Evolutionary conservation across 2,888 invertebrate species (phyloP).

Genomic region (Ophraella communa): DNA sequence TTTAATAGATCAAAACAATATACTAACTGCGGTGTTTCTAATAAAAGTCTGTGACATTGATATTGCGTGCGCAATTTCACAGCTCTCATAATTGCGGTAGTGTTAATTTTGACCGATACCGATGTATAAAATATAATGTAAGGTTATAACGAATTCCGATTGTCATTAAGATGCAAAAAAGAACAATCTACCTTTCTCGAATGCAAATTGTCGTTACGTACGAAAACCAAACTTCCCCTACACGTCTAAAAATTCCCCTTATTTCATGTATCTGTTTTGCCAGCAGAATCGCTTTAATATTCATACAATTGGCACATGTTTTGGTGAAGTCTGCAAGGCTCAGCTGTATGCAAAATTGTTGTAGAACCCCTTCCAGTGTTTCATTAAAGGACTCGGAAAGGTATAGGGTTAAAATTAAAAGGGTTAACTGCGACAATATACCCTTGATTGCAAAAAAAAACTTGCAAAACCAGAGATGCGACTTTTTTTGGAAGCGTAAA

Average conservation of each 20-base stretch:
- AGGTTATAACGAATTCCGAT: too few species aligned
- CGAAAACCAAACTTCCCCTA: conserved; percentile 20
- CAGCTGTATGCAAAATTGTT: conserved; percentile 36
- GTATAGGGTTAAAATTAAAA: conserved; percentile 40
- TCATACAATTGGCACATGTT: conserved; percentile 42
- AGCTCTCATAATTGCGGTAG: too few species aligned
- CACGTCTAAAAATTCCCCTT: conserved; percentile 22
- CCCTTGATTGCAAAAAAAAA: conserved; percentile 46
- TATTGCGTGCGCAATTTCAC: too few species aligned
- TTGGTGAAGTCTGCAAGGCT: conserved; percentile 32
- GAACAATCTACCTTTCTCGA: too few species aligned
- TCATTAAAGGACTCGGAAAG: conserved; percentile 36
- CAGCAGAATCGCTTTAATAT: conserved; percentile 35
- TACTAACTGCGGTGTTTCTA: too few species aligned
- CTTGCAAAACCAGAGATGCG: conserved; percentile 40
- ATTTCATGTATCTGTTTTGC: conserved; percentile 27
- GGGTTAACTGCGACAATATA: conserved; percentile 42
- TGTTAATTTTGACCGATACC: too few species aligned
- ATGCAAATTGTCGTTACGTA: conserved; percentile 25
- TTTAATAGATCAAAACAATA: too few species aligned
- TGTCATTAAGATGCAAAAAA: too few species aligned
- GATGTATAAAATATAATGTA: too few species aligned
- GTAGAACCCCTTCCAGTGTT: conserved; percentile 27
- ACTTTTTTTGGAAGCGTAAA: conserved; percentile 30
- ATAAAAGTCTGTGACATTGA: too few species aligned